Evolutionary conservation across 2,888 invertebrate genomes (phyloP).

Genomic region (Ophion ellenae): DNA sequence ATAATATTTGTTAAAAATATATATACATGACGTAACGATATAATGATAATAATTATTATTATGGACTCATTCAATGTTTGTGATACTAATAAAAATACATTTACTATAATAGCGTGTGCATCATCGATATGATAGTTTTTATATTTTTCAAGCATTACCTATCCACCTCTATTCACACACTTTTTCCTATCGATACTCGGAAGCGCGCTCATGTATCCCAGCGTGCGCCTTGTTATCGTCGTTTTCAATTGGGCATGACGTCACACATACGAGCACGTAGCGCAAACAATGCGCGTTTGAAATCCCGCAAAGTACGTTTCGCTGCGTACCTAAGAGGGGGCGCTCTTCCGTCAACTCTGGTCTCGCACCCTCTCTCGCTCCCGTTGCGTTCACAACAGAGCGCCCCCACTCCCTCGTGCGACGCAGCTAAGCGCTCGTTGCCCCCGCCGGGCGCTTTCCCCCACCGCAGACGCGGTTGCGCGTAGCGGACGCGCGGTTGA

Average conservation of each 20-base stretch:
- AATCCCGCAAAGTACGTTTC: slow-evolving; percentile 41
- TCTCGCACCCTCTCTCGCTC: too few species aligned
- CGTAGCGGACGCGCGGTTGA: neutral
- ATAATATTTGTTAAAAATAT: too few species aligned
- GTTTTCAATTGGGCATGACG: slow-evolving; percentile 78
- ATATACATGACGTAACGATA: too few species aligned
- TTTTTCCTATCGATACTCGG: slow-evolving; percentile 5
- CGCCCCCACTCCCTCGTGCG: neutral
- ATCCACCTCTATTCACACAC: neutral
- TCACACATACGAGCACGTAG: slow-evolving; percentile 69
- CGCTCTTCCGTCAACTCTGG: neutral
- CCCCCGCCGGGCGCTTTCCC: neutral
- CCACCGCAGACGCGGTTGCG: slow-evolving; percentile 10
- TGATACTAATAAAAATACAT: too few species aligned
- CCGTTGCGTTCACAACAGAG: neutral
- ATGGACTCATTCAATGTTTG: too few species aligned
- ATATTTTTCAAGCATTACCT: neutral
- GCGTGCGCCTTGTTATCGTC: slow-evolving; percentile 71
- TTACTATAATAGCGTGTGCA: too few species aligned
- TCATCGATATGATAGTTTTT: too few species aligned
- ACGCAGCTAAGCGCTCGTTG: neutral
- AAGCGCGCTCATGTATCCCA: slow-evolving; percentile 68
- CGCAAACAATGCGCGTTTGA: slow-evolving; percentile 77
- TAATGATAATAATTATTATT: too few species aligned
- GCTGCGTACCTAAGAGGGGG: neutral